These are phyloP conservation scores for Telmatherina bonti DNA, from an alignment of 2,797 vertebrate genomes.

Conservation along the genomic window DNA sequence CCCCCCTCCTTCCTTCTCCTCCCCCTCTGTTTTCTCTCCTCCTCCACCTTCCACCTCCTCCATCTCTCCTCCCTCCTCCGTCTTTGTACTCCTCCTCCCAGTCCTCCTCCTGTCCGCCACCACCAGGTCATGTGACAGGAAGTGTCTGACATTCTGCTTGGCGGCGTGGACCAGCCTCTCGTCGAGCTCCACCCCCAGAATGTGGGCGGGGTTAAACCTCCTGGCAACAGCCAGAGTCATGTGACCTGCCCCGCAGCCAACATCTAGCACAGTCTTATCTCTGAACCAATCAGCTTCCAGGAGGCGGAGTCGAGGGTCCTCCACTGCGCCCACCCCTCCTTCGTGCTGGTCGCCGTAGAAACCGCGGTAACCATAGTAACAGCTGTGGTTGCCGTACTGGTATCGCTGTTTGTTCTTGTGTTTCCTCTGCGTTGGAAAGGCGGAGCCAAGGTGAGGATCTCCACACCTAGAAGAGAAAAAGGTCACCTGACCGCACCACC, in stretches of 20 bases:
- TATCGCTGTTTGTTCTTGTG: conserved; percentile 72
- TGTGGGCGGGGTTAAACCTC: conserved; percentile 83
- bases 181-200: conserved; percentile 92
- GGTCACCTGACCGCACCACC: background rate
- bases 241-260: conserved; percentile 92
- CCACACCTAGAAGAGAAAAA: conserved; percentile 46
- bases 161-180: conserved; percentile 84
- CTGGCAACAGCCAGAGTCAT: conserved; percentile 86
- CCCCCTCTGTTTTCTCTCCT: too few relatives aligned
- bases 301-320: conserved; percentile 83
- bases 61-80: too few relatives aligned
- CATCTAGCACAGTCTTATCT: conserved; percentile 87
- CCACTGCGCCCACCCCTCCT: conserved; percentile 72
- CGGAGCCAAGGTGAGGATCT: background rate
- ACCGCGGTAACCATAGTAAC: conserved; percentile 88
- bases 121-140: conserved; percentile 85
- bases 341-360: conserved; percentile 61
- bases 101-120: conserved; percentile 18
- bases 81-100: too few relatives aligned
- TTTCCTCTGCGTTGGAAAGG: conserved; percentile 28
- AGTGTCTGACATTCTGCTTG: conserved; percentile 89
- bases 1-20: conserved; percentile 18
- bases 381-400: conserved; percentile 87
- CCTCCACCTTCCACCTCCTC: background rate
- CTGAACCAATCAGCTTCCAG: conserved; percentile 88